Percentiles rank a stretch among this genome's conserved stretches.
phyloP scores from a whole-genome alignment of 2,113 vertebrate genomes.

The Lophura nycthemera region DNA sequence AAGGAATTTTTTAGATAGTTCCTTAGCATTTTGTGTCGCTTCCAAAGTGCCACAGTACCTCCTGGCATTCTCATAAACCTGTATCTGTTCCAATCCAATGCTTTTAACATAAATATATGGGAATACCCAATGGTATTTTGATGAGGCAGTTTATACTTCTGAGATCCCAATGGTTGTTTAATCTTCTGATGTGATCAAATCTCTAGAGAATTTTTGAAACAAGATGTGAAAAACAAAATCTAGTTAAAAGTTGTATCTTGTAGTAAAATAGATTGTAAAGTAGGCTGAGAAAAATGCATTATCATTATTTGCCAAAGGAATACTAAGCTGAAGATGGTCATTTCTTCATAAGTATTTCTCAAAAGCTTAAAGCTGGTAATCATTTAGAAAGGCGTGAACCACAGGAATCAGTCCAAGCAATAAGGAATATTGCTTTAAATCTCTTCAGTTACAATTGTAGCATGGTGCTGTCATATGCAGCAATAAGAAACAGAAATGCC shows the following conservation, averaged over 20 bases:
- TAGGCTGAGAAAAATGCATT: not conserved
- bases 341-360: not conserved
- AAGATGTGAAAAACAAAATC: not conserved
- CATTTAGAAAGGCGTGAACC: not conserved
- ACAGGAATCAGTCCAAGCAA: not conserved
- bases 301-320: not conserved
- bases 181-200: not conserved
- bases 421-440: not conserved
- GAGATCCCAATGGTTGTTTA: not conserved
- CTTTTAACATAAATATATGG: not conserved
- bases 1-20: not conserved
- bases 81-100: not conserved
- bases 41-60: not conserved
- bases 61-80: not conserved
- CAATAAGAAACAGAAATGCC: not conserved
- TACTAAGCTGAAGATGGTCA: not conserved
- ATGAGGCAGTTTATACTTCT: not conserved
- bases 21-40: not conserved
- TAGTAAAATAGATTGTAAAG: not conserved
- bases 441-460: not conserved
- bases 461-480: not conserved
- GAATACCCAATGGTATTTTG: not conserved
- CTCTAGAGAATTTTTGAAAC: not conserved
- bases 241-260: not conserved
- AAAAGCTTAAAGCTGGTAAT: not conserved